These are phyloP conservation scores for Ericerus pela DNA, from an alignment of 1,140 invertebrate species.

Conservation along the genomic window DNA sequence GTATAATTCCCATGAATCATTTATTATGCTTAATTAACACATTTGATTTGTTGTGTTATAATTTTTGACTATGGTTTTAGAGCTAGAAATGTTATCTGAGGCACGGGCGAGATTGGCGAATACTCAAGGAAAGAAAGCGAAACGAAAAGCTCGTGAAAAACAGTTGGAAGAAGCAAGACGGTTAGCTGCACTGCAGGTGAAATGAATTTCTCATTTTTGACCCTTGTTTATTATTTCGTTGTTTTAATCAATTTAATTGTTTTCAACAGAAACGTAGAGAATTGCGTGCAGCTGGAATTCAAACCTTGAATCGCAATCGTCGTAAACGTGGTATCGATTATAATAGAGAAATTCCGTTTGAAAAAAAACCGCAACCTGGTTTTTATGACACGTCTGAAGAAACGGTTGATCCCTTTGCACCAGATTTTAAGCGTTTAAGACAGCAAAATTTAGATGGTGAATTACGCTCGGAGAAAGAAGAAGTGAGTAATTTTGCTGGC, in stretches of 20 bases:
- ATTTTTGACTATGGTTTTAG: conserved; percentile 38
- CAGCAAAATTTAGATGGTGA: conserved; percentile 91
- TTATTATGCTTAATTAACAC: not conserved
- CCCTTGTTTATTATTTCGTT: not conserved
- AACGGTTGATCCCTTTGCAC: conserved; percentile 67
- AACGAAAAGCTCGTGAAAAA: conserved; percentile 95
- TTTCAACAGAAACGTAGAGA: conserved; percentile 86
- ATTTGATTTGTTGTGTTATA: not conserved
- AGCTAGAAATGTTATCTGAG: conserved; percentile 98
- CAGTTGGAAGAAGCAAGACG: conserved; percentile 94
- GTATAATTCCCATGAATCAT: not conserved
- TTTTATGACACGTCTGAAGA: conserved; percentile 91
- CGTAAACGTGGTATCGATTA: conserved; percentile 86
- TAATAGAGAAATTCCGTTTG: conserved; percentile 95
- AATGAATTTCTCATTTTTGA: conserved; percentile 19
- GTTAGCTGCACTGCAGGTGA: conserved; percentile 82
- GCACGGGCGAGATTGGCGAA: conserved; percentile 94
- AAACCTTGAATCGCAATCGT: conserved; percentile 51
- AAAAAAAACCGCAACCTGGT: conserved; percentile 77
- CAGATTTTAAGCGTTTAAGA: conserved; percentile 74
- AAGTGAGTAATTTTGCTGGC: conserved; percentile 44
- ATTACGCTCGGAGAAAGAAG: conserved; percentile 73
- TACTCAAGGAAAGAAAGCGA: conserved; percentile 98
- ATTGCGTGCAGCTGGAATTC: conserved; percentile 93
- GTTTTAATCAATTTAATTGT: not conserved